Percentiles rank a stretch among this genome's conserved stretches.
Evolutionary conservation across 2,888 invertebrate genomes (phyloP).

Genomic region (Amiota minor): DNA sequence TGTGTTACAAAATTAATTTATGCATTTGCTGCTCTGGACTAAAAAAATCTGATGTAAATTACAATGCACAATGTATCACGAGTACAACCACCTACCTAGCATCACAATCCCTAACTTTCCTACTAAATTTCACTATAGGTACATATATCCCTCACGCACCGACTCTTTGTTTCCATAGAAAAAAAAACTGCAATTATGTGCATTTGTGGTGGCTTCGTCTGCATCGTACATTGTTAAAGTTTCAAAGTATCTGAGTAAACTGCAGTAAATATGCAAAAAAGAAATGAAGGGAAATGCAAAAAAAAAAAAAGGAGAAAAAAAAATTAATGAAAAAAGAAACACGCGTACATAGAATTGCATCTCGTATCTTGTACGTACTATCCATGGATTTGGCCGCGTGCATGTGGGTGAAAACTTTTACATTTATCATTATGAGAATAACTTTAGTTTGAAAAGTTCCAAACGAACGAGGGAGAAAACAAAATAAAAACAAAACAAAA

Average conservation of each 20-base stretch:
- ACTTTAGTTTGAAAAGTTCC: background rate
- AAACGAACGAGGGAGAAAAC: background rate
- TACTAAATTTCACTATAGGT: no score
- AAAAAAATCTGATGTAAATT: no score
- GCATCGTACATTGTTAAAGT: slow-evolving; percentile 1
- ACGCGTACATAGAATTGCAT: background rate
- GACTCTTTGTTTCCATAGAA: no score
- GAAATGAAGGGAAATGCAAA: no score
- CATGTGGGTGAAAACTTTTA: slow-evolving; percentile 17
- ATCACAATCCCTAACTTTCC: no score
- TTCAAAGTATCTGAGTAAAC: slow-evolving; percentile 5
- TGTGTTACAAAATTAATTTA: no score
- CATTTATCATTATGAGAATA: slow-evolving; percentile 20
- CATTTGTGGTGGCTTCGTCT: slow-evolving; percentile 18
- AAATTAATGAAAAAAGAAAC: background rate
- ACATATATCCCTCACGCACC: no score
- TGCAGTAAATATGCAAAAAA: slow-evolving; percentile 6
- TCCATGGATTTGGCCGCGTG: background rate
- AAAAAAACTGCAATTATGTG: slow-evolving; percentile 3
- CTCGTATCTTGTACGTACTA: background rate
- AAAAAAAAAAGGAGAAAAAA: no score
- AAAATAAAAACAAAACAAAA: background rate
- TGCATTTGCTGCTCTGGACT: no score
- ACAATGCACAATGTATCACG: no score
- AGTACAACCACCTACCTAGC: no score